phyloP scores from a whole-genome alignment of 92 coral and sea anemone genomes.

The Palythoa caribaeorum region DNA sequence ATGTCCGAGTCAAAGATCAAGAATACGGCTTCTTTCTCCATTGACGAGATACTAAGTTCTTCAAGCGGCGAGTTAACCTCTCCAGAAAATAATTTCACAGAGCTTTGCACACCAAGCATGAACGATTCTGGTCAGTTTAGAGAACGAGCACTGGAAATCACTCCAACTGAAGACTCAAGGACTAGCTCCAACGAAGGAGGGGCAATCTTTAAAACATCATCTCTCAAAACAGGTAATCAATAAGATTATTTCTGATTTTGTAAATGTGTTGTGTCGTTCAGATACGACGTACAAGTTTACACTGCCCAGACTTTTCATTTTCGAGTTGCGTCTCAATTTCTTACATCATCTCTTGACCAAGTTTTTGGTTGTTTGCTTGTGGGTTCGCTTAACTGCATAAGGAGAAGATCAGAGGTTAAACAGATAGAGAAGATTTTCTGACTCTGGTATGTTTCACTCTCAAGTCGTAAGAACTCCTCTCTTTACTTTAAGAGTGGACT shows the following conservation, averaged over 20 bases:
- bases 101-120: slow-evolving; percentile 15
- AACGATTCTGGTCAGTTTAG: not conserved
- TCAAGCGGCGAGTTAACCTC: slow-evolving; percentile 16
- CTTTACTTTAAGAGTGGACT: slow-evolving; percentile 26
- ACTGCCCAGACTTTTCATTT: slow-evolving; percentile 31
- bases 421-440: not conserved
- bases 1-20: slow-evolving; percentile 42
- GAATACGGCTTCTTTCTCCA: slow-evolving; percentile 74
- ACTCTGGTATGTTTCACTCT: not conserved
- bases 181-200: slow-evolving; percentile 20
- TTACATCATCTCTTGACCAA: not conserved
- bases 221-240: slow-evolving; percentile 34
- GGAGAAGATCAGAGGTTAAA: not conserved
- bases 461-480: not conserved
- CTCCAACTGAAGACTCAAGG: slow-evolving; percentile 11
- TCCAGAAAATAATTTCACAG: slow-evolving; percentile 7
- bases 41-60: slow-evolving; percentile 81
- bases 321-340: not conserved
- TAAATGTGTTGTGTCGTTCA: not conserved
- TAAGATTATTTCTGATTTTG: slow-evolving; percentile 1
- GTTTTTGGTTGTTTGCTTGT: not conserved
- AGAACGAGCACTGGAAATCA: slow-evolving; percentile 12
- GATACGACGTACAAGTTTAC: not conserved
- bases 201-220: slow-evolving; percentile 16
- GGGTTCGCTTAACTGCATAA: not conserved